A percentile compares a stretch with the other conserved stretches of the same genome.
Evolutionary conservation across 2,797 vertebrate species (phyloP).

Genomic region (Tragelaphus eurycerus): DNA sequence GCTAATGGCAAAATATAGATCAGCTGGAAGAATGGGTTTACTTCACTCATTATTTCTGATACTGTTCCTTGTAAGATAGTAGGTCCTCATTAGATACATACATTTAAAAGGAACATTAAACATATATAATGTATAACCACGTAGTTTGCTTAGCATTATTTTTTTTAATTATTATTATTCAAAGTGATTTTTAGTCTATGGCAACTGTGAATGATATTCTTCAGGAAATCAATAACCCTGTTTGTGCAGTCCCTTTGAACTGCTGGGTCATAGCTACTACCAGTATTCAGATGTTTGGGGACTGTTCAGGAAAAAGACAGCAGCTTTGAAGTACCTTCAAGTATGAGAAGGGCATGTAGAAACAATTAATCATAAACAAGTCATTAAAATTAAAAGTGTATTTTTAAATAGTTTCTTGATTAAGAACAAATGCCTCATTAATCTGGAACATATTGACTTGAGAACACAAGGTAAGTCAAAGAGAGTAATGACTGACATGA

Average conservation of each 20-base stretch:
- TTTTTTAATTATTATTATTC: constrained; percentile 53
- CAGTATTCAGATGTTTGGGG: constrained; percentile 58
- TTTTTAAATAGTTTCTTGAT: constrained; percentile 84
- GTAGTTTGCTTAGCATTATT: neutral
- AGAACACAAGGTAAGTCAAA: constrained; percentile 82
- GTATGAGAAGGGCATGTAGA: constrained; percentile 79
- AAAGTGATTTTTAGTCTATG: constrained; percentile 50
- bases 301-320: constrained; percentile 54
- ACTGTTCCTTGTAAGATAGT: constrained; percentile 63
- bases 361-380: constrained; percentile 85
- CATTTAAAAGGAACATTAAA: constrained; percentile 58
- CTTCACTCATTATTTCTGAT: constrained; percentile 58
- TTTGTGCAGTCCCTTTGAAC: constrained; percentile 70
- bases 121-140: constrained; percentile 40
- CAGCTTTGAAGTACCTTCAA: constrained; percentile 76
- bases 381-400: constrained; percentile 84
- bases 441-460: constrained; percentile 81
- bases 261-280: constrained; percentile 53
- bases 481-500: constrained; percentile 80
- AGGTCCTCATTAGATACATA: constrained; percentile 34
- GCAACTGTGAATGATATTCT: constrained; percentile 63
- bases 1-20: neutral
- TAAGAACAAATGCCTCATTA: constrained; percentile 88
- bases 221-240: constrained; percentile 63
- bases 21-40: constrained; percentile 37